These are phyloP conservation scores for Menura novaehollandiae DNA, from an alignment of 2,113 vertebrate species.

Conservation along the genomic window DNA sequence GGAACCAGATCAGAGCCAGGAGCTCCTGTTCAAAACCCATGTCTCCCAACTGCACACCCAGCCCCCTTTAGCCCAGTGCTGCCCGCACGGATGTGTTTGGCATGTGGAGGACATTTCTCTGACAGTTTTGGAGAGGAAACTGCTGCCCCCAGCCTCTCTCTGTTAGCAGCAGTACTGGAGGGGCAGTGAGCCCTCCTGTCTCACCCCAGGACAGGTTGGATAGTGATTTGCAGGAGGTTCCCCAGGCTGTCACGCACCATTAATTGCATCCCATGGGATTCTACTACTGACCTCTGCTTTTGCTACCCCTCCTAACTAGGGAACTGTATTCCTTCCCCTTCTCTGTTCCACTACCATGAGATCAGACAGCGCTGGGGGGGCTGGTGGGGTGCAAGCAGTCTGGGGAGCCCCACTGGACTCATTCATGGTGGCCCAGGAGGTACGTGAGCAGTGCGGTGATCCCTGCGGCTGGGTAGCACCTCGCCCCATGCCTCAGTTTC, in stretches of 20 bases:
- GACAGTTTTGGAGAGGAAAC: neutral
- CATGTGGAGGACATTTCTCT: neutral
- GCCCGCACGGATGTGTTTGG: rapidly evolving
- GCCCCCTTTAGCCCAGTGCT: neutral
- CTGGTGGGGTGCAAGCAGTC: neutral
- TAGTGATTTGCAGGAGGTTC: rapidly evolving
- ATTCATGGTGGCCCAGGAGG: neutral
- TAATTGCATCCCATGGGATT: neutral
- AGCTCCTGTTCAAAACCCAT: neutral
- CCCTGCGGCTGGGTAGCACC: rapidly evolving
- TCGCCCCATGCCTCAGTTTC: neutral
- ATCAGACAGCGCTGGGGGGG: rapidly evolving
- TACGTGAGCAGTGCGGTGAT: neutral
- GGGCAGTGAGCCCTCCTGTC: neutral
- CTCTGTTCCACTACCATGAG: rapidly evolving
- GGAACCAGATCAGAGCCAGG: neutral
- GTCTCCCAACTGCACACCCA: neutral
- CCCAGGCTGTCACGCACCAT: neutral
- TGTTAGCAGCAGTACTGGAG: neutral
- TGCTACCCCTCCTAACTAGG: no score
- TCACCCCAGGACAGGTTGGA: rapidly evolving
- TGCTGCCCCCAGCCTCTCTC: neutral
- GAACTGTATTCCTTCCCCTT: neutral
- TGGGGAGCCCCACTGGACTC: neutral
- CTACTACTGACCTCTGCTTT: neutral